Conservation (phyloP, 2,888 invertebrate species). For the Dioctria rufipes region DNA sequence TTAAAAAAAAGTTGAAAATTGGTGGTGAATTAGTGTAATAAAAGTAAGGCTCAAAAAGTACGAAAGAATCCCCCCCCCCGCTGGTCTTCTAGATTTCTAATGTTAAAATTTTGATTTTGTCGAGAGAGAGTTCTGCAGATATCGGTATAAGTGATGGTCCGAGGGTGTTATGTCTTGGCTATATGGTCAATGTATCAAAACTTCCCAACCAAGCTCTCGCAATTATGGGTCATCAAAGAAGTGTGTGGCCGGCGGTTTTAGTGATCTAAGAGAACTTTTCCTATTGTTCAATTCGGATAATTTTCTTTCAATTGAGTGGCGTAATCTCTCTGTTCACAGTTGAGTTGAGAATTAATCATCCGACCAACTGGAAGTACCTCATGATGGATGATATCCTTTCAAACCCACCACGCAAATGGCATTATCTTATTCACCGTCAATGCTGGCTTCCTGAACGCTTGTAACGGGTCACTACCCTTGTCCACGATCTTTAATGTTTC, state of each 20-base stretch:
- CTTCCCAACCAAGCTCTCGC: too few relatives aligned
- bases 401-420: slow-evolving; percentile 8
- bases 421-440: slow-evolving; percentile 52
- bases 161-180: too few relatives aligned
- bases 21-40: too few relatives aligned
- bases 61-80: too few relatives aligned
- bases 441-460: slow-evolving; percentile 58
- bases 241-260: slow-evolving; percentile 54
- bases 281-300: neutral
- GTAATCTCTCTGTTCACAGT: slow-evolving; percentile 55
- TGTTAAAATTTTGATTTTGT: too few relatives aligned
- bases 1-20: too few relatives aligned
- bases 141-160: too few relatives aligned
- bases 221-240: slow-evolving; percentile 56
- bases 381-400: neutral
- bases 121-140: too few relatives aligned
- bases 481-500: slow-evolving; percentile 56
- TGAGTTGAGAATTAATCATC: slow-evolving; percentile 44
- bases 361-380: too few relatives aligned
- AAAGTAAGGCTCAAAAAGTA: too few relatives aligned
- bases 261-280: slow-evolving; percentile 57
- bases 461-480: slow-evolving; percentile 55
- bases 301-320: neutral
- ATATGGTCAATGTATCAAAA: too few relatives aligned
- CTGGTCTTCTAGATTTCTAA: too few relatives aligned